Evolutionary conservation across 2,797 vertebrate genomes (phyloP).

Genomic region (Tragopan temminckii): DNA sequence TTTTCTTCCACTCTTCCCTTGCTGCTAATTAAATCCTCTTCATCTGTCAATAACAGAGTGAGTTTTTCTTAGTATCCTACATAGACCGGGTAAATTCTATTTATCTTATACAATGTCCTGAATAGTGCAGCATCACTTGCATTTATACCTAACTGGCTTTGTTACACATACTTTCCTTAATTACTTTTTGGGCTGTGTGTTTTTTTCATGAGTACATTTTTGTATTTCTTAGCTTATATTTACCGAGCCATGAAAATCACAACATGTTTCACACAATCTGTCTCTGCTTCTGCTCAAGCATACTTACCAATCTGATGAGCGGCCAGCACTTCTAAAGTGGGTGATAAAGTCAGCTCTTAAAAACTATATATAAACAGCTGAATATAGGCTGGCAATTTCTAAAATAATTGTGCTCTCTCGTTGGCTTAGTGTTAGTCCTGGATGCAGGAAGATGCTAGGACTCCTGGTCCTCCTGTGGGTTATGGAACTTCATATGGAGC

Average conservation of each 20-base stretch:
- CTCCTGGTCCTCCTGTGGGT: neutral
- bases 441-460: neutral
- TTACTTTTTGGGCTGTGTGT: neutral
- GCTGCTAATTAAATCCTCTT: constrained; percentile 44
- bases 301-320: neutral
- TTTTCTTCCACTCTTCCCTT: neutral
- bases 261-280: constrained; percentile 27
- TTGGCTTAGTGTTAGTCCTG: neutral
- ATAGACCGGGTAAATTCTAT: constrained; percentile 15
- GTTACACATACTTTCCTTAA: neutral
- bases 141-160: constrained; percentile 29
- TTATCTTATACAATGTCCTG: constrained; percentile 18
- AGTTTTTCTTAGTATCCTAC: constrained; percentile 5
- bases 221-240: constrained; percentile 12
- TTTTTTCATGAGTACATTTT: constrained; percentile 26
- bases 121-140: neutral
- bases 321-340: neutral
- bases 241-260: neutral
- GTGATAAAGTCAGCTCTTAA: neutral
- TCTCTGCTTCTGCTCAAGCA: neutral
- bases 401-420: neutral
- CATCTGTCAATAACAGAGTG: constrained; percentile 5
- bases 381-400: neutral
- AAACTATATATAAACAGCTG: neutral
- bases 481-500: neutral